Evolutionary conservation across 1,140 invertebrate genomes (phyloP), one percentile per base, ranked within the genome.

Genomic region (Streblospio benedicti): DNA sequence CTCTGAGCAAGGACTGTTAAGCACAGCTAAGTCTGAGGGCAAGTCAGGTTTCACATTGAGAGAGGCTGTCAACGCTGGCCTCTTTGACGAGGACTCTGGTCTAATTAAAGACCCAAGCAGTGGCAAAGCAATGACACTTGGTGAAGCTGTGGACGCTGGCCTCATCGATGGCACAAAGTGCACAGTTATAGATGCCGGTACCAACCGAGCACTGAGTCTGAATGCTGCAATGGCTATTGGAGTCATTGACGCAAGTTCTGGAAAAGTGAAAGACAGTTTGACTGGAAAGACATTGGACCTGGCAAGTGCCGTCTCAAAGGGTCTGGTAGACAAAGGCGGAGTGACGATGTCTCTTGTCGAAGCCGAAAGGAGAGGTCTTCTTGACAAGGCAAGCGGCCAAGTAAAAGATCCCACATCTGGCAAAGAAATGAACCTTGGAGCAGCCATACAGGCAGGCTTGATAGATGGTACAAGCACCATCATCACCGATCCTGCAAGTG

Each of bases 31-130:
- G 84, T 12, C 38, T 12, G 18, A 12, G 31, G 33, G 27, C 4
- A 32, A n/a, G 88, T 88, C 85, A 43, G 89, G 88, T 38, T 87
- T 87, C 77, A 86, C 86, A 18, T 80, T 87, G 62, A 78, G 94
- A 4, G 53, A 61, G 23, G 82, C 85, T 63, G 20, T 53, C 18
- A 80, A 82, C 14, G 85, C 82, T n/a, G 85, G 85, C 27, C 76
- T 82, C 28, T 91, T 92, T 76, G 80, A 89, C 61, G 87, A 91
- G 2, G 83, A 84, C 59, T 55, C 87, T 65, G 86, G 87, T 60
- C 89, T 87, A 70, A 87, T 93, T 25, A 74, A 93, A 50, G 88
- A 92, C 68, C 88, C 86, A 4, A 82, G 83, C 47, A 89, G 86
- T 57, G n/a, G n/a, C n/a, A n/a, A n/a, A n/a, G n/a, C n/a, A n/a